Base-by-base conservation (phyloP, 2,113 vertebrate genomes). In the Campylomormyrus numenius region DNA sequence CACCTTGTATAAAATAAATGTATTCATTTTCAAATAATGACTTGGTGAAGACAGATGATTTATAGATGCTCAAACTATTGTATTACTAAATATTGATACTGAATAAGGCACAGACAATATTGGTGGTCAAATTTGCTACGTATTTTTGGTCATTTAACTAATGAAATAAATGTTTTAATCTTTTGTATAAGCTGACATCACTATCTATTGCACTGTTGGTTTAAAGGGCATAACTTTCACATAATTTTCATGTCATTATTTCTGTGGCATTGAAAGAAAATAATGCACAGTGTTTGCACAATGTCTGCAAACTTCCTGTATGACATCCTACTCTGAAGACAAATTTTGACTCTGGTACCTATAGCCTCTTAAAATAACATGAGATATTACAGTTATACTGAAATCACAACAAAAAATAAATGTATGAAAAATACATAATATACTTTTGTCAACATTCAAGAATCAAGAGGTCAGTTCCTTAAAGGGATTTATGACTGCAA, bases 81-180 rank as follows among this genome's bases (percentile, higher is more conserved):
- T 85, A 85, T 48, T 85, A 48, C 24, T 85, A 85, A 87, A 87
- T 87, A 87, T 52, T 87, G 49, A 87, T 85, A 85, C 46, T 48
- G 21, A 85, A 85, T 85, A 85, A 87, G 85, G 85, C 85, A 87
- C 85, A 87, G 49, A 87, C 13, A 50, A 52, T 52, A 50, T 87
- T 31, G 46, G 27, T 35, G 49, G 49, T 52, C 46, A 87, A 87
- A 52, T 87, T 87, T 87, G 85, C 85, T 87, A 87, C 85, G 27
- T 87, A 87, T 87, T 87, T 87, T 87, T 87, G 85, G 46, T 87
- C 85, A 52, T 87, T 52, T 45, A 53, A 87, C 49, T 87, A 87
- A 53, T 87, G 24, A 31, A 87, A 53, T 10, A 35, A 53, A 87
- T 87, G n/a, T 48, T 85, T 48, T 85, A n/a, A 24, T 48, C 39